Evolutionary conservation across 1,140 invertebrate genomes (phyloP).

Genomic region (Calephelis nemesis): DNA sequence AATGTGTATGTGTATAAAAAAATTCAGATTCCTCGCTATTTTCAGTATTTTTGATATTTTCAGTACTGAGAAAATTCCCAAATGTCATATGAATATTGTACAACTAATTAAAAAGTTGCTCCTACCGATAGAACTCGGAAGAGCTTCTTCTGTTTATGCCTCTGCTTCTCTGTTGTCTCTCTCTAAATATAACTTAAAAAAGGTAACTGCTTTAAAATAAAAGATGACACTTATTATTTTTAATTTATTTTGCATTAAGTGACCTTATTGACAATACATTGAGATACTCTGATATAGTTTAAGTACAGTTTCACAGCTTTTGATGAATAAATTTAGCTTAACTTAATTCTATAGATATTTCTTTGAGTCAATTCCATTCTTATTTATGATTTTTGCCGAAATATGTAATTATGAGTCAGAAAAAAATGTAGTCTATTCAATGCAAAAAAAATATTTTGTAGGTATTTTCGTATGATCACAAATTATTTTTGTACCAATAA

Average conservation of each 20-base stretch:
- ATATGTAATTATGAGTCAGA: constrained; percentile 39
- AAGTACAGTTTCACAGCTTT: constrained; percentile 75
- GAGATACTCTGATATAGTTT: constrained; percentile 71
- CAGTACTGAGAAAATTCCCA: no score
- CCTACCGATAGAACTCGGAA: no score
- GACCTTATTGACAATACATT: constrained; percentile 67
- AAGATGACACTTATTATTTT: constrained; percentile 49
- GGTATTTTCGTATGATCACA: constrained; percentile 39
- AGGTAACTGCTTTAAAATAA: constrained; percentile 9
- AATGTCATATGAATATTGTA: no score
- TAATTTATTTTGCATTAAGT: constrained; percentile 70
- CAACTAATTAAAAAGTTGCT: no score
- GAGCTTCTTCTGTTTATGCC: no score
- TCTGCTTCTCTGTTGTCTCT: no score
- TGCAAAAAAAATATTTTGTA: constrained; percentile 44
- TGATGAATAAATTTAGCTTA: constrained; percentile 52
- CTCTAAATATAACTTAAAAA: no score
- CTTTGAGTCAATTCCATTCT: constrained; percentile 54
- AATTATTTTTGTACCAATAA: constrained; percentile 45
- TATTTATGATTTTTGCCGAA: constrained; percentile 48
- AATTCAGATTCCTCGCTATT: no score
- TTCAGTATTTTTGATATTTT: no score
- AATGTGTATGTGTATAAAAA: no score
- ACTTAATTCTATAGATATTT: constrained; percentile 2
- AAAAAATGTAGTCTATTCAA: constrained; percentile 32